Percentiles rank a stretch among this genome's conserved stretches.
Conservation (phyloP, 2,888 invertebrate genomes). For the Globia sparganii region DNA sequence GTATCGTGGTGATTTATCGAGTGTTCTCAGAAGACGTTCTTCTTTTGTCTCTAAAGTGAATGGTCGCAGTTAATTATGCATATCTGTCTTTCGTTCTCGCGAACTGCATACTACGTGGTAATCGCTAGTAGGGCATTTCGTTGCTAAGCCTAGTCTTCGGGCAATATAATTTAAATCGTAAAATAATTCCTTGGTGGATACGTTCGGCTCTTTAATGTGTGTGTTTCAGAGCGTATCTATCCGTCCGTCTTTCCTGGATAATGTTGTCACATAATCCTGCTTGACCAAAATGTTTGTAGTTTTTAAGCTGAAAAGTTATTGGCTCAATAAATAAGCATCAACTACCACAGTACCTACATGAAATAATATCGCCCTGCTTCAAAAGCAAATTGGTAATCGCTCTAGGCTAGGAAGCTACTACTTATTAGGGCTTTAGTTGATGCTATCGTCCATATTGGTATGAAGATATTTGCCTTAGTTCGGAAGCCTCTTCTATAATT, state of each 20-base stretch:
- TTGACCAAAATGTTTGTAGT: neutral
- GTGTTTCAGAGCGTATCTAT: conserved; percentile 8
- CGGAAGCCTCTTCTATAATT: conserved; percentile 1
- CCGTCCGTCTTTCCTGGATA: neutral
- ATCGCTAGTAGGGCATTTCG: conserved; percentile 11
- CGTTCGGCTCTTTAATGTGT: neutral
- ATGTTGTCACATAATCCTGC: neutral
- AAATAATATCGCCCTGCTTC: neutral
- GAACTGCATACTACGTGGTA: conserved; percentile 36
- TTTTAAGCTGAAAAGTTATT: neutral
- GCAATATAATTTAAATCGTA: conserved; percentile 19
- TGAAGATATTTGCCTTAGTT: neutral
- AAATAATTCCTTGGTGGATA: conserved; percentile 8
- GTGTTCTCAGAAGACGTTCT: conserved; percentile 48
- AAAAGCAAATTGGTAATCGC: conserved; percentile 37
- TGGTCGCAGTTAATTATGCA: conserved; percentile 53
- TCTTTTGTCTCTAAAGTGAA: conserved; percentile 47
- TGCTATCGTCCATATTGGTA: conserved; percentile 7
- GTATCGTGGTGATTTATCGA: conserved; percentile 53
- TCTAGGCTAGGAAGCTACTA: conserved; percentile 26
- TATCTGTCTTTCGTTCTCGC: conserved; percentile 47
- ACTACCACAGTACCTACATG: neutral
- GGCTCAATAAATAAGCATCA: conserved; percentile 11
- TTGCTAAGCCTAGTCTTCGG: conserved; percentile 14
- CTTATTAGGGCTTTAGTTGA: neutral